A percentile compares a stretch with the other conserved stretches of the same genome.
Conservation (phyloP, 2,113 vertebrate genomes). For the Pseudorhombus dupliciocellatus region DNA sequence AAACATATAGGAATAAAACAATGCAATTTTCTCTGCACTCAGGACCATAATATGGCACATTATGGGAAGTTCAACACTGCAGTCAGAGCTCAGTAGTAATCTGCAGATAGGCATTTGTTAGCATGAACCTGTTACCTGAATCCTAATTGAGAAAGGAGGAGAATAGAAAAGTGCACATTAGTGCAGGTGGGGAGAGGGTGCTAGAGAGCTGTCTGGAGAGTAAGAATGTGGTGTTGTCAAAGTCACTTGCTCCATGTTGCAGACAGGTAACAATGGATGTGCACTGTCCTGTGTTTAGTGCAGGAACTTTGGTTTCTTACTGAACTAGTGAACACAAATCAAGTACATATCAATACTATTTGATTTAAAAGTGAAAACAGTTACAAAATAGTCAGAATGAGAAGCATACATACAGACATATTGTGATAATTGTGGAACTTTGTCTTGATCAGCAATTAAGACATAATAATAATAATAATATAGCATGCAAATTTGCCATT, state of each 20-base stretch:
- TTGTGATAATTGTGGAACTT: not conserved
- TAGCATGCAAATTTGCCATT: not conserved
- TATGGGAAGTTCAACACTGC: not conserved
- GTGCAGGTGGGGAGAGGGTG: not conserved
- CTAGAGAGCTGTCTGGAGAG: not conserved
- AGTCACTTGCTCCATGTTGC: not conserved
- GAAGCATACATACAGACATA: not conserved
- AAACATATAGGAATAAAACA: not conserved
- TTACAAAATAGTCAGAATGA: too few species aligned
- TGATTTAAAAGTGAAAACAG: too few species aligned
- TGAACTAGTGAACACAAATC: too few species aligned
- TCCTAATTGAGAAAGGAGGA: not conserved
- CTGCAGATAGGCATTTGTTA: not conserved
- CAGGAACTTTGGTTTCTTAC: too few species aligned
- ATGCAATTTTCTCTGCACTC: not conserved
- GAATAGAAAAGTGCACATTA: not conserved
- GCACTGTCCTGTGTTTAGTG: not conserved
- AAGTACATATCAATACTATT: too few species aligned
- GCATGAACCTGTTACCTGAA: constrained; percentile 11
- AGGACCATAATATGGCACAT: not conserved
- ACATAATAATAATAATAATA: not conserved
- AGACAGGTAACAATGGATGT: not conserved
- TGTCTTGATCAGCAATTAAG: not conserved
- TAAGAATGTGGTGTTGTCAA: not conserved
- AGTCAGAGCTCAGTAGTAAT: not conserved